These are phyloP conservation scores for Stenotaenia linearis DNA, from an alignment of 2,888 invertebrate species.

Conservation along the genomic window DNA sequence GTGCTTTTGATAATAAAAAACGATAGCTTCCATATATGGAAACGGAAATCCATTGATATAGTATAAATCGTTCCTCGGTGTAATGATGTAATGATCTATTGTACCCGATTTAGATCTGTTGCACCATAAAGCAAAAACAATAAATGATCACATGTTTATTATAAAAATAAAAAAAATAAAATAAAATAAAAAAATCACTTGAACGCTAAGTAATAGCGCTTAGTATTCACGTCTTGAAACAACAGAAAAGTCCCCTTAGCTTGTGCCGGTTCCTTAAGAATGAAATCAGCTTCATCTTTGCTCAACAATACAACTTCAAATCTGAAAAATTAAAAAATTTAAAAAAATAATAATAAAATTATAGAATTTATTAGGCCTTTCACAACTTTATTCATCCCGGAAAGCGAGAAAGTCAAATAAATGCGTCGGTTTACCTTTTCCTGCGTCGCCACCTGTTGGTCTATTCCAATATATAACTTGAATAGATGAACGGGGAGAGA, in stretches of 20 bases:
- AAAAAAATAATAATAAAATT: neutral
- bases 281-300: slow-evolving; percentile 27
- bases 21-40: slow-evolving; percentile 38
- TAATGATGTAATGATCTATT: slow-evolving; percentile 36
- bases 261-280: slow-evolving; percentile 30
- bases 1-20: slow-evolving; percentile 38
- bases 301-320: slow-evolving; percentile 29
- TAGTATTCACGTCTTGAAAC: slow-evolving; percentile 28
- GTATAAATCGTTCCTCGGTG: slow-evolving; percentile 37
- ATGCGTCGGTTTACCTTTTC: neutral
- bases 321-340: neutral
- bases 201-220: slow-evolving; percentile 28
- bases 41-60: slow-evolving; percentile 38
- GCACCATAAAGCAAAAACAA: neutral
- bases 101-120: neutral
- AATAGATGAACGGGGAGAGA: neutral
- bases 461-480: neutral
- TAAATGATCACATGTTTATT: too few species aligned
- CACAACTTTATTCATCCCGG: neutral
- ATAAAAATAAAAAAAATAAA: neutral
- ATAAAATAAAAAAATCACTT: neutral
- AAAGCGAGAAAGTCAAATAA: neutral
- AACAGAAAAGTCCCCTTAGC: slow-evolving; percentile 19
- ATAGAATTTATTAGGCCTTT: neutral
- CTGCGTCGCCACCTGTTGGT: neutral